These are phyloP conservation scores for Lamellibrachia luymesi DNA, from an alignment of 1,140 invertebrate genomes.

Conservation along the genomic window DNA sequence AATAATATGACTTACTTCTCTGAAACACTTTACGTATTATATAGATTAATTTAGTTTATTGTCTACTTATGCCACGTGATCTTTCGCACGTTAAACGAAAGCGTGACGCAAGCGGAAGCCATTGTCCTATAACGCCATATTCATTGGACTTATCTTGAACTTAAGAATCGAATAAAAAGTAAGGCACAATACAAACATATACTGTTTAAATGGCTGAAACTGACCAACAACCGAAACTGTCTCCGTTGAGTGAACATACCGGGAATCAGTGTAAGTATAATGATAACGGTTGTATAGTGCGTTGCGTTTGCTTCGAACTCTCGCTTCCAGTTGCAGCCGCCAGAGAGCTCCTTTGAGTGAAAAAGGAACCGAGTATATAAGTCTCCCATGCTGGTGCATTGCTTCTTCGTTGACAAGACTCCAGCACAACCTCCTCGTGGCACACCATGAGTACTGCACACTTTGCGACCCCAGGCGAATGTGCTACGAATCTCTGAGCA, in stretches of 20 bases:
- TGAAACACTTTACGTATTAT: background rate
- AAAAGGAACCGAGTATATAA: too few species aligned
- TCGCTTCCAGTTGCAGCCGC: too few species aligned
- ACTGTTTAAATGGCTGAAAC: background rate
- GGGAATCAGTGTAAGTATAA: background rate
- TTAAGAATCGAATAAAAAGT: background rate
- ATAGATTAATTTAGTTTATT: background rate
- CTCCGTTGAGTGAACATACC: background rate
- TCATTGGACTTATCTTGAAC: background rate
- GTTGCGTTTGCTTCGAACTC: background rate
- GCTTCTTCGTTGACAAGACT: too few species aligned
- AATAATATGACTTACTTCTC: too few species aligned
- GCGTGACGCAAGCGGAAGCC: background rate
- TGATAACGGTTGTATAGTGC: background rate
- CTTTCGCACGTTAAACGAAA: background rate
- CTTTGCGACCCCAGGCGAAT: too few species aligned
- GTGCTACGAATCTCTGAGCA: too few species aligned
- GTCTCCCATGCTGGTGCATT: too few species aligned
- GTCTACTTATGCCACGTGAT: background rate
- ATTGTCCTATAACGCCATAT: slow-evolving; percentile 1
- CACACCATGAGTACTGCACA: too few species aligned
- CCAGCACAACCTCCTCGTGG: too few species aligned
- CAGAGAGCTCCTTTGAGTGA: too few species aligned
- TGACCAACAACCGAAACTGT: background rate
- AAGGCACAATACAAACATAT: background rate